Evolutionary conservation across 2,888 invertebrate genomes (phyloP).

Genomic region (Dascillus cervinus): DNA sequence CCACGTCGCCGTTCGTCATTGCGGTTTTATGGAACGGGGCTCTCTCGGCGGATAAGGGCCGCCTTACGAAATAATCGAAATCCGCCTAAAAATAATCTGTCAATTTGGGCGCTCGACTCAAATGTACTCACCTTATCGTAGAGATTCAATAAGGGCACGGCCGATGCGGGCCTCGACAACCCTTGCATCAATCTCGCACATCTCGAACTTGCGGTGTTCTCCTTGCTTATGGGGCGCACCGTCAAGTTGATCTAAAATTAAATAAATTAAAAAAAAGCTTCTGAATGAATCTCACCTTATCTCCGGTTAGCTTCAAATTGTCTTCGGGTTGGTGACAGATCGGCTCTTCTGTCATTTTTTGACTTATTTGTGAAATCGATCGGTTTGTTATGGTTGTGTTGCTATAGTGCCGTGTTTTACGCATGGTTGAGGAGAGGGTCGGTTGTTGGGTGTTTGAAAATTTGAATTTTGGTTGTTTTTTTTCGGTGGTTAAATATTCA

Average conservation of each 20-base stretch:
- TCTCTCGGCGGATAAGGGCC: constrained; percentile 35
- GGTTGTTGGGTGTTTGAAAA: no score
- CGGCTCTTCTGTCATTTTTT: no score
- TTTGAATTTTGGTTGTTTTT: no score
- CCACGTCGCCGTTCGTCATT: constrained; percentile 1
- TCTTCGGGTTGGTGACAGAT: no score
- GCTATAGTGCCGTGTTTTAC: no score
- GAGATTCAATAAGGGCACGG: constrained; percentile 27
- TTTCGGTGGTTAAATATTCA: no score
- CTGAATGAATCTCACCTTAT: constrained; percentile 18
- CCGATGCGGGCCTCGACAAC: constrained; percentile 30
- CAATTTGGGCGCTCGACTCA: not conserved
- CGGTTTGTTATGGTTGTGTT: no score
- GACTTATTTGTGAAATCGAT: no score
- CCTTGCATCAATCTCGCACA: constrained; percentile 26
- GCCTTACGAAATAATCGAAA: no score
- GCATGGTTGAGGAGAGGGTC: no score
- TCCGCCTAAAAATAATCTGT: not conserved
- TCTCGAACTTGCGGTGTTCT: constrained; percentile 29
- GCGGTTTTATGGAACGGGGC: constrained; percentile 4
- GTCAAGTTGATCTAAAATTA: constrained; percentile 32
- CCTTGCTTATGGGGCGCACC: constrained; percentile 23
- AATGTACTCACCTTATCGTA: constrained; percentile 6
- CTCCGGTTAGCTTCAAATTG: constrained; percentile 22
- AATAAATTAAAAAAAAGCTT: constrained; percentile 3